Evolutionary conservation across 2,888 invertebrate species (phyloP), one percentile per base, ranked within the genome.

Genomic region (Kuschelorhynchus macadamiae): DNA sequence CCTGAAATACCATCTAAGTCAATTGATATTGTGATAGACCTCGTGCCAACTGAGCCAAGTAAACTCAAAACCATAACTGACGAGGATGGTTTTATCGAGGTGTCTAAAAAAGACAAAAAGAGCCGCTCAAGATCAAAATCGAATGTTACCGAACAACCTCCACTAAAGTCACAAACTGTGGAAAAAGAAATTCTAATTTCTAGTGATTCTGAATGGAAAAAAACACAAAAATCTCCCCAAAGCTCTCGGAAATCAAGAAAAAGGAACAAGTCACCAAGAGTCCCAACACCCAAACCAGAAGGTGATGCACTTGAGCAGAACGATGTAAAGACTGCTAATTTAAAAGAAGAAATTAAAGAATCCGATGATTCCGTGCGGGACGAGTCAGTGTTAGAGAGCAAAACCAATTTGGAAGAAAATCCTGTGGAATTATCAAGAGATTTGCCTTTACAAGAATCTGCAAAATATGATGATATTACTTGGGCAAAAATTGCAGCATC

Each of bases 81-180:
- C 68, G 76, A 81, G 11, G 84, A 86, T 72, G 86, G 85, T 49
- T 86, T 87, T 73, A 81, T 85, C 65, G 86, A 86, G 77, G 76
- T 86, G 36, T 66, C 73, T 3, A 74, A 71, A 44, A 84, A 85
- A 78, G 83, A 81, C 72, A 82, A 85, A 77, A 81, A 86, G 70
- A 85, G 86, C 44, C 85, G 88, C 60, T 89, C 89, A 1, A 83
- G 85, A 50, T 88, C 88, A 11, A 85, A 86, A 65, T 85, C 85
- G 44, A 55, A 42, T 55, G 30, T 39, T 30, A 78, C 78, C 72
- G 25, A 59, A n/a, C 4, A 36, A 36, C 2, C 11, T 3, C 11
- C 12, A 11, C 2, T 36, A 11, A 36, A 3, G 11, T 3, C 12
- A 5, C 25, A 25, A 7, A 25, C 7, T 7, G 25, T 5, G 25